Base-by-base conservation (phyloP, 2,888 invertebrate species). In the Branchellion lobata region DNA sequence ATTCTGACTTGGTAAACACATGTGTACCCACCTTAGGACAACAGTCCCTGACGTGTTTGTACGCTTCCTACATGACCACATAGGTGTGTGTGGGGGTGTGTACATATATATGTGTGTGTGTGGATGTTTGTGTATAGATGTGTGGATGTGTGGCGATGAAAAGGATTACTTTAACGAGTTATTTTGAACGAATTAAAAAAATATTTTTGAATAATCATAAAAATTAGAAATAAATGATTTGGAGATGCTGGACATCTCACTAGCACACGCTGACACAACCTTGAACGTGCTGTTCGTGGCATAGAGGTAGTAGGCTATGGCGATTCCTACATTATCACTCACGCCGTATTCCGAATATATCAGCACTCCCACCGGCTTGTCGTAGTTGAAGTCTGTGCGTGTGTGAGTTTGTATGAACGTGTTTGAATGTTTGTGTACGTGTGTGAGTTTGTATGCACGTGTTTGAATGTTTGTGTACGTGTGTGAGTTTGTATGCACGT, bases 311-410 rank as follows among this genome's bases (percentile, higher is more conserved):
- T 77, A 77, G 34, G 65, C 77, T 24, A 77, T 53, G 11, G 57
- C 77, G 8, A 77, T 36, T 21, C 34, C 61, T 18, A 65, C 77
- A 34, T 57, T 77, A 14, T 33, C 33, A 24, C 31, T 61, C n/a
- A 53, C 57, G 3, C 77, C 77, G 21, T 77, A 65, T n/a, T 77
- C 65, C 53, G 77, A 77, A n/a, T 77, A 77, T 27, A 77, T 53
- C n/a, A 77, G 27, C 14, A 77, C 77, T 1, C 53, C 77, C 33
- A 29, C 31, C n/a, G 53, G 57, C 18, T 31, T 61, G 24, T 65
- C 34, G 36, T 65, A 77, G 36, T 77, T 53, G 34, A 77, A 57
- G 24, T 77, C 77, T 77, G 36, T 24, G 29, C 34, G 40, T 78
- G 51, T 27, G 34, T 47, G 51, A n/a, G 21, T 31, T n/a, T 33